Evolutionary conservation across 2,113 vertebrate genomes (phyloP).

Genomic region (Argyrosomus japonicus): DNA sequence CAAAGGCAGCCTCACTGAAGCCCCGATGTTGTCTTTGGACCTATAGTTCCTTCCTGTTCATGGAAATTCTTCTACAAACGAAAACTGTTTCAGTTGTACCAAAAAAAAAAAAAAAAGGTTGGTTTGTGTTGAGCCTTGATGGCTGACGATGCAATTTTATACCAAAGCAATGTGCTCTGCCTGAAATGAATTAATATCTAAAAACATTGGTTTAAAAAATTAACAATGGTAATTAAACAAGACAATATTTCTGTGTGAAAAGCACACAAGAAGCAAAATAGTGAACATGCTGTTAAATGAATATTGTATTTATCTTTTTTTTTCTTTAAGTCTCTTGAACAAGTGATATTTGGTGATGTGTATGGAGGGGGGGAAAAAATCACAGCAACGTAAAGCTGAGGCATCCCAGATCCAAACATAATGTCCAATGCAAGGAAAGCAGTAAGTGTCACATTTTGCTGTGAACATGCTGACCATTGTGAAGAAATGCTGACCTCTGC

Average conservation of each 20-base stretch:
- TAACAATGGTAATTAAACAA: background rate
- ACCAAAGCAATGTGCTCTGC: conserved; percentile 59
- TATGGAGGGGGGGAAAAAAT: background rate
- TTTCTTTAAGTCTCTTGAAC: background rate
- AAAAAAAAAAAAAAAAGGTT: conserved; percentile 30
- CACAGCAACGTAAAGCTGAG: background rate
- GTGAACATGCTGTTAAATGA: no score
- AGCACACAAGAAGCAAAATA: background rate
- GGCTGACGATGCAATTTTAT: conserved; percentile 48
- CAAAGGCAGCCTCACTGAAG: conserved; percentile 74
- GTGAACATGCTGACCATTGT: conserved; percentile 17
- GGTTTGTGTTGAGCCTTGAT: conserved; percentile 35
- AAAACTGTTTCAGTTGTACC: conserved; percentile 50
- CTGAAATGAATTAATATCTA: conserved; percentile 36
- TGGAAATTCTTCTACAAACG: conserved; percentile 70
- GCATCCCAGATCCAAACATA: background rate
- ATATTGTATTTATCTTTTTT: no score
- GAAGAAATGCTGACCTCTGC: conserved; percentile 78
- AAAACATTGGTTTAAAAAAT: conserved; percentile 12
- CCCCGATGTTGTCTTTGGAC: conserved; percentile 80
- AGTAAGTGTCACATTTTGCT: background rate
- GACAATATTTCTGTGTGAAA: conserved; percentile 12
- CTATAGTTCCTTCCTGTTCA: conserved; percentile 81
- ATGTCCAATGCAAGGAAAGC: background rate
- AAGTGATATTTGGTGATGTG: background rate